Evolutionary conservation across 2,888 invertebrate genomes (phyloP).

Genomic region (Cremastinae sp.): DNA sequence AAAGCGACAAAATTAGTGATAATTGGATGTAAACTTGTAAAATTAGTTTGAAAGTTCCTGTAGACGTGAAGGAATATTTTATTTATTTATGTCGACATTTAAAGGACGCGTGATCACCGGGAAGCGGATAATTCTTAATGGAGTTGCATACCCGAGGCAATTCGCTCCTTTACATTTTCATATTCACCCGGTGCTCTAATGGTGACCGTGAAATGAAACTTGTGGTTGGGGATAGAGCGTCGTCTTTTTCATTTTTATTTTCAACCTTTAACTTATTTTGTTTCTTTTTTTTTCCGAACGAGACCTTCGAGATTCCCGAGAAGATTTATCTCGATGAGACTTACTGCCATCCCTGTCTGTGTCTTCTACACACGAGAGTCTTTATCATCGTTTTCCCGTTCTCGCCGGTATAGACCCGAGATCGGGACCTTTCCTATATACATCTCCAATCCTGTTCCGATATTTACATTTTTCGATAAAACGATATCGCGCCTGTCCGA

Average conservation of each 20-base stretch:
- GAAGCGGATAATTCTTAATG: constrained; percentile 63
- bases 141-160: constrained; percentile 61
- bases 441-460: no score
- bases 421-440: no score
- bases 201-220: no score
- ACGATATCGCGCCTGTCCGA: no score
- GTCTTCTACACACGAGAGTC: constrained; percentile 23
- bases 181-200: neutral
- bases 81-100: constrained; percentile 48
- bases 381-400: constrained; percentile 1
- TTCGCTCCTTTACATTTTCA: constrained; percentile 33
- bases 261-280: constrained; percentile 16
- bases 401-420: neutral
- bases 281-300: constrained; percentile 40
- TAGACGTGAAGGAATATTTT: constrained; percentile 21
- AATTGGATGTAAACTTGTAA: neutral
- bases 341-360: constrained; percentile 47
- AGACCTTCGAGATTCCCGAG: constrained; percentile 40
- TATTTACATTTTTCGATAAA: no score
- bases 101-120: constrained; percentile 20
- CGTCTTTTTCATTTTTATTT: neutral
- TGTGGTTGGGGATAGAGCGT: neutral
- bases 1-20: no score
- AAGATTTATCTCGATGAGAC: constrained; percentile 58
- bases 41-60: constrained; percentile 13